Base-by-base conservation (phyloP, 2,113 vertebrate species). In the Bufo gargarizans region DNA sequence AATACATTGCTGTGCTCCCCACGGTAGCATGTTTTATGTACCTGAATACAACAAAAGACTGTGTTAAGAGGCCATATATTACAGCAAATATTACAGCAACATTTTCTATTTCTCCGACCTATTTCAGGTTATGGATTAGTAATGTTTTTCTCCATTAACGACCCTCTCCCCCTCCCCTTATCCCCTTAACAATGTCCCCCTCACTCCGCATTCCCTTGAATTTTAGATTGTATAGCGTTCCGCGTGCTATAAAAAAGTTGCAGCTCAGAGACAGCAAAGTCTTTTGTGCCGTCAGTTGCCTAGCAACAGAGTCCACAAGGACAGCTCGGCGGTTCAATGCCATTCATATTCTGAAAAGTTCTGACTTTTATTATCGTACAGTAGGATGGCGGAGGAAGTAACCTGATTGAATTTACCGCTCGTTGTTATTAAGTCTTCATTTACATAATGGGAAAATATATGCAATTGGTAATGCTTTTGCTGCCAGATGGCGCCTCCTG, bases 231-330 rank as follows among this genome's bases (percentile, higher is more conserved):
- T 71, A 71, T 16, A 47, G 43, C 65, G 11, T 69, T 22, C 11
- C 4, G 12, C 9, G 33, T 33, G 65, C 7, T 3, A 14, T 74
- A 74, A 47, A 74, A 49, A 74, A 74, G 78, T 56, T 80, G 55
- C 78, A 80, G 78, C 78, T 17, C 17, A 14, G 53, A 79, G 77
- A 49, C 53, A 14, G 77, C n/a, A 20, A 74, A 47, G 55, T 80
- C 78, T 80, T 80, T 80, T 80, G 78, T 80, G 59, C 78, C 12
- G 78, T 2, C 78, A 58, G 78, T 80, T 59, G 3, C 78, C 45
- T 43, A 80, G 78, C 78, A 80, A 80, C 78, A 19, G 53, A 80
- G 4, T 80, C 55, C 56, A 59, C 78, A 80, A 80, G 78, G 78
- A 59, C 78, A 33, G 77, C 12, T 79, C 55, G 22, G 55, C n/a